These are phyloP conservation scores for Plectropomus leopardus DNA, from an alignment of 2,113 vertebrate species.

Conservation along the genomic window DNA sequence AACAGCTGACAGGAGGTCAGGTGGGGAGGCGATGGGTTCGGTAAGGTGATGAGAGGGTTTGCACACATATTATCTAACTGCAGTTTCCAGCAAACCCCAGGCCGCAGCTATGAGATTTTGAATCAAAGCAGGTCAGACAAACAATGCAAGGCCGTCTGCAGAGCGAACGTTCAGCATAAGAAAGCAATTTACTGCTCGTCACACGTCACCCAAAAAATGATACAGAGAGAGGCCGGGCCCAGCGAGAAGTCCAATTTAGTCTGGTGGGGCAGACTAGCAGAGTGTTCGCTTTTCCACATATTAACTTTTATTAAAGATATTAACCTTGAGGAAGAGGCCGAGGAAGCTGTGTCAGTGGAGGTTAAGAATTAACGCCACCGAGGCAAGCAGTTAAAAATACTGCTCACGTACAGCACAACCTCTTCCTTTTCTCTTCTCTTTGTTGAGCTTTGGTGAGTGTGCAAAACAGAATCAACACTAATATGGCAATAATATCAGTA, in stretches of 20 bases:
- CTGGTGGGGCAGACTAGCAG: conserved; percentile 61
- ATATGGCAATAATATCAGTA: conserved; percentile 80
- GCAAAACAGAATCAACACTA: conserved; percentile 77
- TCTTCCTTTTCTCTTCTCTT: conserved; percentile 52
- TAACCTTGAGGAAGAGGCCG: conserved; percentile 79
- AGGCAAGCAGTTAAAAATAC: conserved; percentile 51
- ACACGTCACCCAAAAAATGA: conserved; percentile 69
- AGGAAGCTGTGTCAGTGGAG: conserved; percentile 75
- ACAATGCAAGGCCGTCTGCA: conserved; percentile 59
- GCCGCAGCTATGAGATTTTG: conserved; percentile 36
- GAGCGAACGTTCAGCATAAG: conserved; percentile 78
- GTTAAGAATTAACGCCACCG: conserved; percentile 80
- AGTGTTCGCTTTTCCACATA: conserved; percentile 76
- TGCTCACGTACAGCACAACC: conserved; percentile 32
- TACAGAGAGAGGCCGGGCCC: conserved; percentile 55
- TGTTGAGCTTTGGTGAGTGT: conserved; percentile 50
- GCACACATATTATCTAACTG: conserved; percentile 31
- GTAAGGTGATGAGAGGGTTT: conserved; percentile 30
- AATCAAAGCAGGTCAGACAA: conserved; percentile 71
- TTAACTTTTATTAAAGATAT: conserved; percentile 80
- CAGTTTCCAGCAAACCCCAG: conserved; percentile 24
- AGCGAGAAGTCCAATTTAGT: conserved; percentile 75
- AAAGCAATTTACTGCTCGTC: conserved; percentile 83
- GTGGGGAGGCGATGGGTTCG: conserved; percentile 18
- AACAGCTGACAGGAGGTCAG: conserved; percentile 6